Evolutionary conservation across 53 echinoderm and acorn worm species (phyloP), one percentile per base, ranked within the genome.

Genomic region (Echinometra lucunter): DNA sequence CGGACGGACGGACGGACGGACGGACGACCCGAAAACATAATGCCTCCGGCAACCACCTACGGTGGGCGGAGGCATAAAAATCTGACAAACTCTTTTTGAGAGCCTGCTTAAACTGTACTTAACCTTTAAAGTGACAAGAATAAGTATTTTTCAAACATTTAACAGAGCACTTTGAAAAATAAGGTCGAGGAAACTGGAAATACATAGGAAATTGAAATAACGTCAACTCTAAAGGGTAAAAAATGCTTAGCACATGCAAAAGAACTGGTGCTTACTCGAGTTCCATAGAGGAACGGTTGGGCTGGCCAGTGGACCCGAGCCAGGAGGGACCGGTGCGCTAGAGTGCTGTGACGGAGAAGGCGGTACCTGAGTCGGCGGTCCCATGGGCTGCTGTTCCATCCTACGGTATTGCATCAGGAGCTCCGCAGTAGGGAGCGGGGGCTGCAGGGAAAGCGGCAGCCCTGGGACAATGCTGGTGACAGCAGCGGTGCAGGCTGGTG

Each of bases 331-430:
- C 34, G 80, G 75, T n/a, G 56, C 53, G 32, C 78, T 45, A 0
- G 82, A 38, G 58, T 82, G 94, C 4, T 74, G 75, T 18, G 82
- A 85, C 23, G 58, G 82, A 11, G 82, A 67, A 13, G 94, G 85
- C 12, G 94, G 82, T 58, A 94, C 66, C 13, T 94, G 94, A 27
- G 94, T 44, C n/a, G 96, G 90, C 40, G 96, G 96, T 9, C 96
- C 94, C 75, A 94, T 91, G 18, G 94, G 90, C 63, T 78, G 96
- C 45, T 78, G 96, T 53, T 96, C 96, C 96, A 96, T 94, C 91
- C 94, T 78, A 78, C 94, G 94, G 87, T 96, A 96, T 82, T 96
- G 96, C 94, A 91, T 91, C 66, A 94, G 55, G 13, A 58, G 21
- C 28, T 66, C 44, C 19, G 63, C 72, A 6, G 40, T 27, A n/a